These are phyloP conservation scores for Helicoverpa assulta DNA, from an alignment of 2,888 invertebrate species.

Conservation along the genomic window DNA sequence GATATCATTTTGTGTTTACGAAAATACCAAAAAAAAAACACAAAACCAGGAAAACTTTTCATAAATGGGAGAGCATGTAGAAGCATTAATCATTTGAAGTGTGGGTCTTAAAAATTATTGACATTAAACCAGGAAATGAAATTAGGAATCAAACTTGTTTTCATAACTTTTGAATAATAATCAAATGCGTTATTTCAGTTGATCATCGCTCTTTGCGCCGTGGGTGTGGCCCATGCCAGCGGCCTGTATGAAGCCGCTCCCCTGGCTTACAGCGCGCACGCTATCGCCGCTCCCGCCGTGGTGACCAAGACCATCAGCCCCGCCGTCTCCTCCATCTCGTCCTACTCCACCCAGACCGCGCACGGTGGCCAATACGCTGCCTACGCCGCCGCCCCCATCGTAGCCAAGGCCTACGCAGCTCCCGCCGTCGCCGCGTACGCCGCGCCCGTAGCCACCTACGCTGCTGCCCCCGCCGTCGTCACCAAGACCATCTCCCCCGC, in stretches of 20 bases:
- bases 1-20: conserved; percentile 7
- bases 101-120: too few species aligned
- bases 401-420: conserved; percentile 64
- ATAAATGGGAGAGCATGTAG: not conserved
- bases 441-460: conserved; percentile 76
- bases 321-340: conserved; percentile 74
- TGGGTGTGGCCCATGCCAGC: conserved; percentile 91
- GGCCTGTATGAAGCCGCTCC: conserved; percentile 85
- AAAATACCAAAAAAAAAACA: not conserved
- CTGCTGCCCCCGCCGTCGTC: conserved; percentile 58
- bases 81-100: too few species aligned
- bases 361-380: conserved; percentile 68
- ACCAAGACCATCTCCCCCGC: conserved; percentile 65
- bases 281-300: conserved; percentile 77
- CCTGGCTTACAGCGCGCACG: conserved; percentile 86
- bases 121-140: conserved; percentile 21
- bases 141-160: not conserved
- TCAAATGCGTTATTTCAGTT: conserved; percentile 75
- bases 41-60: conserved; percentile 1
- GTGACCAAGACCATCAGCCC: conserved; percentile 81
- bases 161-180: too few species aligned
- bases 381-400: conserved; percentile 79
- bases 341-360: conserved; percentile 75
- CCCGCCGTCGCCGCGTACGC: conserved; percentile 48
- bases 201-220: conserved; percentile 90